Evolutionary conservation across 2,113 vertebrate genomes (phyloP).

Genomic region (Stegastes partitus): DNA sequence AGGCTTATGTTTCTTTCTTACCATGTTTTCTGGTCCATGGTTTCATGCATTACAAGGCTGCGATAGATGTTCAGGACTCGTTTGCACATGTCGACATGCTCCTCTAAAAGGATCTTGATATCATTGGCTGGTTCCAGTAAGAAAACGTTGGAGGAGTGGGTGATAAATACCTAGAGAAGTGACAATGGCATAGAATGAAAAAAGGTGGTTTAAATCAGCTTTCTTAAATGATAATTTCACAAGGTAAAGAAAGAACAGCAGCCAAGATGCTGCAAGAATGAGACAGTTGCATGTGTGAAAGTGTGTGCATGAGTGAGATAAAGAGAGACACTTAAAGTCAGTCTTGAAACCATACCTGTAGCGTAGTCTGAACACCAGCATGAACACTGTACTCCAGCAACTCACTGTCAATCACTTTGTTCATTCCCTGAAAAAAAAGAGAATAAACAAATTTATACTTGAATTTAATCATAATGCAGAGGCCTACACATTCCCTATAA

Average conservation of each 20-base stretch:
- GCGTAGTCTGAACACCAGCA: slow-evolving; percentile 92
- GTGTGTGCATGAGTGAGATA: background rate
- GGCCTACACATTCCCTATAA: no score
- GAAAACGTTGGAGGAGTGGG: slow-evolving; percentile 97
- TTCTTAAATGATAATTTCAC: background rate
- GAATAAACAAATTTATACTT: background rate
- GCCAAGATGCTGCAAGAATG: background rate
- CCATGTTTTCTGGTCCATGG: slow-evolving; percentile 99
- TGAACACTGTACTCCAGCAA: slow-evolving; percentile 89
- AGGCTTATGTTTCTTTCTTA: slow-evolving; percentile 71
- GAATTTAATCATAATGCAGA: no score
- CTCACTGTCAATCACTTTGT: slow-evolving; percentile 86
- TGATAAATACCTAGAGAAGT: slow-evolving; percentile 92
- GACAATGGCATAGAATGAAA: fast-evolving
- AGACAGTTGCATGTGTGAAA: fast-evolving
- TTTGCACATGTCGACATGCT: slow-evolving; percentile 99
- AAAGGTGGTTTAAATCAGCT: background rate
- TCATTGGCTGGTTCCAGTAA: slow-evolving; percentile 97
- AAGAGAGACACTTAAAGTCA: no score
- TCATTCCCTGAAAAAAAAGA: slow-evolving; percentile 80
- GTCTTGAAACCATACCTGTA: slow-evolving; percentile 87
- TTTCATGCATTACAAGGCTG: slow-evolving; percentile 97
- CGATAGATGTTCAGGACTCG: slow-evolving; percentile 98
- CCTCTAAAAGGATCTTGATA: slow-evolving; percentile 93
- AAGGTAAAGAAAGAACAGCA: background rate